Conservation (phyloP, 2,797 vertebrate genomes). For the Enteromius afrohamiltoni region DNA sequence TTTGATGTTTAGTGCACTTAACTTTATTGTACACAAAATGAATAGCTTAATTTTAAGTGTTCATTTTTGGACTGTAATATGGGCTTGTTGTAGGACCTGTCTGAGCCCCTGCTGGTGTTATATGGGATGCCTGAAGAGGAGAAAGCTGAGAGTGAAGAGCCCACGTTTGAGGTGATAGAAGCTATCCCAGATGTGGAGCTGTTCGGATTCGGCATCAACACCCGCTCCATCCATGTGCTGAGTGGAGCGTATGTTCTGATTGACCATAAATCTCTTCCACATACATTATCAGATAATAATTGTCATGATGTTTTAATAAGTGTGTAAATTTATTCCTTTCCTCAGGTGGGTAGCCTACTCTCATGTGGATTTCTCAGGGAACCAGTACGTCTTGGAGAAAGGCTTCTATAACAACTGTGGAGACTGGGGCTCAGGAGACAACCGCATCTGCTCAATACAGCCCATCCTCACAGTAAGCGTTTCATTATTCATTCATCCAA, state of each 20-base stretch:
- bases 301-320: neutral
- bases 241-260: constrained; percentile 86
- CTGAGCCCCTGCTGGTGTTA: constrained; percentile 83
- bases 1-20: neutral
- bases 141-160: constrained; percentile 75
- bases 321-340: neutral
- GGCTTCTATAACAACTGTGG: constrained; percentile 89
- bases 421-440: constrained; percentile 88
- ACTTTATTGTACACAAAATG: neutral
- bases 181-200: constrained; percentile 85
- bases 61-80: neutral
- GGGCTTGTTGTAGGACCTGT: constrained; percentile 77
- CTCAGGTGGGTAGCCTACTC: constrained; percentile 92
- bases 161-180: constrained; percentile 84
- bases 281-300: neutral
- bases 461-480: constrained; percentile 84
- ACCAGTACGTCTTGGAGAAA: constrained; percentile 93
- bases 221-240: constrained; percentile 86
- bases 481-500: neutral
- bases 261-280: neutral
- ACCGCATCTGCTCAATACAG: constrained; percentile 85
- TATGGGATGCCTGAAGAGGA: constrained; percentile 83
- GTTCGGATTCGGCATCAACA: constrained; percentile 75
- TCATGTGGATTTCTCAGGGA: constrained; percentile 89
- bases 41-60: neutral